phyloP scores from a whole-genome alignment of 2,888 invertebrate species.

The Ecdyonurus torrentis region DNA sequence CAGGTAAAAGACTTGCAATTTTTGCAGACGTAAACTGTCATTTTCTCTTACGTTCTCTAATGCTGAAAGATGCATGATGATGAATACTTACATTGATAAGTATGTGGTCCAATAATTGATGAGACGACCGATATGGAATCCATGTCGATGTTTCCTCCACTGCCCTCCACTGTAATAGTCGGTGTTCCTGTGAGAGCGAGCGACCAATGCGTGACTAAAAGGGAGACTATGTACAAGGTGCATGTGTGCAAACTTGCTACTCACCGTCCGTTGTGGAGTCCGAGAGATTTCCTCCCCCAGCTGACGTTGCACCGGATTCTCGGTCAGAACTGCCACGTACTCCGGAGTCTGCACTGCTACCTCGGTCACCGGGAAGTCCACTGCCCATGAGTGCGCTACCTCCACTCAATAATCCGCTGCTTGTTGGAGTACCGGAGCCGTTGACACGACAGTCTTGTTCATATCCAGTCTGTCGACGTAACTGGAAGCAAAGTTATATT shows the following conservation, averaged over 20 bases:
- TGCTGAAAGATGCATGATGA: too few relatives aligned
- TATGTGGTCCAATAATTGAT: constrained; percentile 38
- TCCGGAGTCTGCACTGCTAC: constrained; percentile 74
- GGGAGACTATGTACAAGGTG: not conserved
- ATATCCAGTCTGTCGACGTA: constrained; percentile 25
- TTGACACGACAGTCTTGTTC: constrained; percentile 24
- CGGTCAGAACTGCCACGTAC: constrained; percentile 69
- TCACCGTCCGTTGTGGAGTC: constrained; percentile 63
- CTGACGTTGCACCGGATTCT: constrained; percentile 62
- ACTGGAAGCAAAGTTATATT: too few relatives aligned
- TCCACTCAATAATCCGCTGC: constrained; percentile 5
- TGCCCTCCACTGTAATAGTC: constrained; percentile 28
- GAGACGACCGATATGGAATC: constrained; percentile 55
- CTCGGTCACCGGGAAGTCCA: constrained; percentile 47
- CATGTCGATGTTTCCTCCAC: constrained; percentile 36
- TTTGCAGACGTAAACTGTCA: too few relatives aligned
- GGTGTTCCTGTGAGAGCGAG: constrained; percentile 29
- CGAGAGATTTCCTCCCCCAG: constrained; percentile 64
- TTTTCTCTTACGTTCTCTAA: too few relatives aligned
- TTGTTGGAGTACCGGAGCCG: constrained; percentile 32
- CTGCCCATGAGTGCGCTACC: constrained; percentile 21
- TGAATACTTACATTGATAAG: constrained; percentile 51
- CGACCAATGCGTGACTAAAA: not conserved
- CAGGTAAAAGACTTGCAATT: not conserved
- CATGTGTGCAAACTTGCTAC: constrained; percentile 4